phyloP scores from a whole-genome alignment of 2,888 invertebrate species.

The Meiosimyza decipiens region DNA sequence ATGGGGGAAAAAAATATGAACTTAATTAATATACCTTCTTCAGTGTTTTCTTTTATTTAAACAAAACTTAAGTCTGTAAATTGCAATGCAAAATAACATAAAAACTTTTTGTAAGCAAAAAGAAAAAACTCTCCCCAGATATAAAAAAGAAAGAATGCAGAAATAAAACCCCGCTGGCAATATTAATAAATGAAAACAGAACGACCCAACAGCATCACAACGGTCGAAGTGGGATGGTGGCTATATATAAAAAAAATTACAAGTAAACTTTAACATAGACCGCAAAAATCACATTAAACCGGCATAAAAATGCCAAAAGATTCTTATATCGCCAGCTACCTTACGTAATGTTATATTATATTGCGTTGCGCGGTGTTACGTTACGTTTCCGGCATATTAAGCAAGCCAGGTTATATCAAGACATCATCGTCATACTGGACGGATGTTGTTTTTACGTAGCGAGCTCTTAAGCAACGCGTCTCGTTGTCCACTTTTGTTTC shows the following conservation, averaged over 20 bases:
- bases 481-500: too few relatives aligned
- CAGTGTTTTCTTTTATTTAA: too few relatives aligned
- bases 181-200: slow-evolving; percentile 7
- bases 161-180: background rate
- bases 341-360: background rate
- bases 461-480: too few relatives aligned
- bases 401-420: background rate
- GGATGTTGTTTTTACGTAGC: background rate
- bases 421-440: too few relatives aligned
- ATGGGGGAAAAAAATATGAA: too few relatives aligned
- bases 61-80: too few relatives aligned
- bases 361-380: too few relatives aligned
- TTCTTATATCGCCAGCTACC: background rate
- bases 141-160: background rate
- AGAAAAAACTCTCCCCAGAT: background rate
- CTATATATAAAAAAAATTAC: too few relatives aligned
- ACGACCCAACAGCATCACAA: background rate
- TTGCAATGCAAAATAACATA: background rate
- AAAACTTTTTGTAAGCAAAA: background rate
- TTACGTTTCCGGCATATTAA: background rate
- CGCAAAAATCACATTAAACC: slow-evolving; percentile 23
- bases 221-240: too few relatives aligned
- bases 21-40: too few relatives aligned
- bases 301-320: slow-evolving; percentile 15
- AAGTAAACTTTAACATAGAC: slow-evolving; percentile 12